A percentile compares a stretch with the other conserved stretches of the same genome.
Evolutionary conservation across 2,888 invertebrate species (phyloP).

Genomic region (Machimus rusticus): DNA sequence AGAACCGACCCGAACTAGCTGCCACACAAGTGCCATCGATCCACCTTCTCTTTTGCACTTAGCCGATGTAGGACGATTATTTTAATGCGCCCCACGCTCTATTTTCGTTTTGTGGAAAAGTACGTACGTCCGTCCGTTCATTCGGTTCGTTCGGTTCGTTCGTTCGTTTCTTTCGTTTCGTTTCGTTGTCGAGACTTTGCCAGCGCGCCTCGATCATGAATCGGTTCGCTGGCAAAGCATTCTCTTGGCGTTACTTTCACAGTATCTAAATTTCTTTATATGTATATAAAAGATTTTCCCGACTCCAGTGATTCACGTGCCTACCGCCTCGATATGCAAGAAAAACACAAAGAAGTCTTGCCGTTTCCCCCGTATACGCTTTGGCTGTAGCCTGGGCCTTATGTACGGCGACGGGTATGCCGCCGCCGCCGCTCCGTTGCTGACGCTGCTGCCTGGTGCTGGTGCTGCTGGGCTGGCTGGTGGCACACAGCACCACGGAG

Average conservation of each 20-base stretch:
- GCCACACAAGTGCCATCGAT: slow-evolving; percentile 17
- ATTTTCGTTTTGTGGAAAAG: slow-evolving; percentile 42
- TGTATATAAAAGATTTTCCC: not conserved
- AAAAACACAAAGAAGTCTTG: not conserved
- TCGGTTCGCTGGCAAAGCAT: not conserved
- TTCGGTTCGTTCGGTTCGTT: not conserved
- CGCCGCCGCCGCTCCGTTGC: not conserved
- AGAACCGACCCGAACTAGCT: not conserved
- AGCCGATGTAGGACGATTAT: slow-evolving; percentile 41
- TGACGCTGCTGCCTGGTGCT: not conserved
- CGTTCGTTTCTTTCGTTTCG: not conserved
- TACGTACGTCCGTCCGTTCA: not conserved
- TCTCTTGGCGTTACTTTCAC: slow-evolving; percentile 10
- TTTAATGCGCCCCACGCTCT: slow-evolving; percentile 48
- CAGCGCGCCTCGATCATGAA: not conserved
- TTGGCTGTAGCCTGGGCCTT: not conserved
- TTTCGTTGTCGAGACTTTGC: not conserved
- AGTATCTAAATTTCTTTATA: slow-evolving; percentile 21
- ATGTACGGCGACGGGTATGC: not conserved
- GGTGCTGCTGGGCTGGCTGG: not conserved
- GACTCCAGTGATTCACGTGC: slow-evolving; percentile 18
- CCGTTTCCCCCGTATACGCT: not conserved
- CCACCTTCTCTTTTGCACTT: slow-evolving; percentile 37
- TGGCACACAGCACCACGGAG: not conserved
- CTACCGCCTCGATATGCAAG: not conserved